These are phyloP conservation scores for Doris montereyensis DNA, from an alignment of 2,888 invertebrate genomes.

Conservation along the genomic window DNA sequence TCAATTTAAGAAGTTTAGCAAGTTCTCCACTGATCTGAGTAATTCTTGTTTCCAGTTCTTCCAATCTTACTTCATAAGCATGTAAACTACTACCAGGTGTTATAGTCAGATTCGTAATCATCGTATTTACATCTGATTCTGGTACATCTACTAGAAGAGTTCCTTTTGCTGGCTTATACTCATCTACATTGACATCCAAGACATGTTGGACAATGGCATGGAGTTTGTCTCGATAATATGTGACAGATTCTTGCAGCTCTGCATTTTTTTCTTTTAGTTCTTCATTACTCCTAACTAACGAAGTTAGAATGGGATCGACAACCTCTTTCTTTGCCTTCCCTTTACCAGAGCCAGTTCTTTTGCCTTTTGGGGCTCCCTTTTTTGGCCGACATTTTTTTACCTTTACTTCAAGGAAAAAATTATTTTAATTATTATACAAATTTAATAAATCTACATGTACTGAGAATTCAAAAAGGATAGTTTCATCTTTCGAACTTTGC, in stretches of 20 bases:
- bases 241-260: conserved; percentile 15
- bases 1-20: conserved; percentile 61
- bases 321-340: conserved; percentile 29
- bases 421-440: too few relatives aligned
- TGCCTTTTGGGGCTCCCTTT: conserved; percentile 27
- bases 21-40: conserved; percentile 65
- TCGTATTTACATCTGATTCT: conserved; percentile 21
- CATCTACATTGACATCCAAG: conserved; percentile 22
- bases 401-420: too few relatives aligned
- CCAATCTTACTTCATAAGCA: conserved; percentile 50
- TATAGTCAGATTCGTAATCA: conserved; percentile 34
- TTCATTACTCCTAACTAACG: conserved; percentile 26
- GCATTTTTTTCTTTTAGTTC: conserved; percentile 25
- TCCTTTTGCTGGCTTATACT: conserved; percentile 20
- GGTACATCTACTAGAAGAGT: conserved; percentile 30
- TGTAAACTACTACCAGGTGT: conserved; percentile 21
- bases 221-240: conserved; percentile 33
- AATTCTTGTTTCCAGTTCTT: conserved; percentile 68
- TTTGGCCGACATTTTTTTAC: conserved; percentile 26
- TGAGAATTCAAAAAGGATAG: too few relatives aligned
- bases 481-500: too few relatives aligned
- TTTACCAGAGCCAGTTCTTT: conserved; percentile 33
- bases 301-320: conserved; percentile 25
- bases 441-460: too few relatives aligned
- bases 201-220: conserved; percentile 35